A percentile compares a stretch with the other conserved stretches of the same genome.
phyloP scores from a whole-genome alignment of 2,888 invertebrate genomes.

The Macrosiphum euphorbiae region DNA sequence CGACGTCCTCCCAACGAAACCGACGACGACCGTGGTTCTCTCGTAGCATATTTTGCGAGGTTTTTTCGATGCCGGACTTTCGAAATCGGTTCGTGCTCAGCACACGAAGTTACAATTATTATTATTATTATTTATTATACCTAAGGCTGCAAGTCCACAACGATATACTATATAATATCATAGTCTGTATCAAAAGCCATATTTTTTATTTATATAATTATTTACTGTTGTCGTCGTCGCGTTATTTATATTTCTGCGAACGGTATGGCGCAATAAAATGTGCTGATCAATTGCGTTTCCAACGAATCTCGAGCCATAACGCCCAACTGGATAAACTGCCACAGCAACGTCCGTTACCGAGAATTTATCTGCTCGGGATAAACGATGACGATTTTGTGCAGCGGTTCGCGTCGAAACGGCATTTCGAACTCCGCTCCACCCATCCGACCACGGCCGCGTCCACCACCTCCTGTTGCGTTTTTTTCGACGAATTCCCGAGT shows the following conservation, averaged over 20 bases:
- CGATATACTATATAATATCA: too few relatives aligned
- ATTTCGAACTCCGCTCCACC: constrained; percentile 24
- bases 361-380: constrained; percentile 10
- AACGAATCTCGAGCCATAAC: neutral
- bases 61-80: neutral
- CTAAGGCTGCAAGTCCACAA: neutral
- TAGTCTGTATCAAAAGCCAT: neutral
- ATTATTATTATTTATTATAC: neutral
- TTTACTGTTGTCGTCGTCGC: too few relatives aligned
- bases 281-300: constrained; percentile 7
- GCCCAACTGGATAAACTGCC: constrained; percentile 11
- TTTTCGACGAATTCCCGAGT: constrained; percentile 44
- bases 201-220: neutral
- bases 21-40: neutral
- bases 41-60: neutral
- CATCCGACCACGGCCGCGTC: neutral
- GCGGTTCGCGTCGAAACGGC: constrained; percentile 25
- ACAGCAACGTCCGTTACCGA: neutral
- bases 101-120: neutral
- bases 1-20: neutral
- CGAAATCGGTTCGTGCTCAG: neutral
- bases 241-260: neutral
- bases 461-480: neutral
- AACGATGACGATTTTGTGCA: neutral
- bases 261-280: neutral